Base-by-base conservation (phyloP, 2,113 vertebrate species). In the Oxygymnocypris stewartii region DNA sequence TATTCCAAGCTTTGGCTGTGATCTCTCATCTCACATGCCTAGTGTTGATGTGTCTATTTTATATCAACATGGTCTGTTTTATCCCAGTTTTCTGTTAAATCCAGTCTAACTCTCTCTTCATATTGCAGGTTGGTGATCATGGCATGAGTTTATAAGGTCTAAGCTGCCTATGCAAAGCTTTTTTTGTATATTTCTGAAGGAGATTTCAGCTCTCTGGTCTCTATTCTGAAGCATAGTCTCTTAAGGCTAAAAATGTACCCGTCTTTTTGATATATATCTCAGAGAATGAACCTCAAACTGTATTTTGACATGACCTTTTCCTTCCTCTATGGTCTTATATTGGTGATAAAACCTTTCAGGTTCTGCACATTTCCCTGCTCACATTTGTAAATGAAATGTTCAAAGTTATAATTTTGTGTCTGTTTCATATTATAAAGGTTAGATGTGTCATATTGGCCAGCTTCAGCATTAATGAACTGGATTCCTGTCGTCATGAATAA, bases 231-330 rank as follows among this genome's bases (percentile, higher is more conserved):
- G 28, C 5, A 8, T 18, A 18, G 54, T 84, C 59, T 28, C 67
- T 73, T 79, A 37, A 20, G 42, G 67, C 54, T 47, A 80, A 76
- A 80, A 47, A 74, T 79, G 51, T 79, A n/a, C 35, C 31, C 65
- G 73, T 77, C 86, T n/a, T 82, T 87, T 77, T 82, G 78, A 73
- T 73, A 49, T 79, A 87, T 92, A 90, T 92, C 88, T 92, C 88
- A 90, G 90, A 92, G 87, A 84, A 63, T 78, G 35, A 67, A 47
- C 89, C 42, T 47, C 82, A 75, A 83, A 87, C 85, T 91, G 88
- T 86, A 91, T 91, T 92, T 90, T 88, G 89, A 86, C 77, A 77
- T 90, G 90, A 93, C 92, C 92, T 94, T 94, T 91, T 88, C 89
- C 83, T 90, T 91, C 73, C 71, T 71, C 28, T 25, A 84, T 87